Percentiles rank a stretch among this genome's conserved stretches.
These are phyloP conservation scores for Toxotes chatareus DNA, from an alignment of 2,113 vertebrate species.

Conservation along the genomic window DNA sequence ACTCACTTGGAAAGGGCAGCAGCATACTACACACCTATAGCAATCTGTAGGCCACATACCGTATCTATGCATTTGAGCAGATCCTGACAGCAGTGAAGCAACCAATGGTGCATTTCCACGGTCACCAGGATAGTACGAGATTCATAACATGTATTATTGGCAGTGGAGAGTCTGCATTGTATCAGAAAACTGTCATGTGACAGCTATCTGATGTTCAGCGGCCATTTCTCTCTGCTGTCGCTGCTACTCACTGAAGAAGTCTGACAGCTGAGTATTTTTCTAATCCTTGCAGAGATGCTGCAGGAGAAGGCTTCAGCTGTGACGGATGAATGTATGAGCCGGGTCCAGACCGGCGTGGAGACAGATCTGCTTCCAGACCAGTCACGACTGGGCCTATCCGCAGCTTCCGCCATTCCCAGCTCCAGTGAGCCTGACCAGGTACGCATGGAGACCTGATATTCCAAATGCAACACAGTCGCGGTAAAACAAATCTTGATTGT, in stretches of 20 bases:
- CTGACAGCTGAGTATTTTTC: slow-evolving; percentile 65
- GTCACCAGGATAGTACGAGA: background rate
- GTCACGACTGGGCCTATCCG: slow-evolving; percentile 85
- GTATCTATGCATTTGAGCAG: background rate
- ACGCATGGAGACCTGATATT: slow-evolving; percentile 36
- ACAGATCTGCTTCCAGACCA: slow-evolving; percentile 85
- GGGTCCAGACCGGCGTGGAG: slow-evolving; percentile 83
- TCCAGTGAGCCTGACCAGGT: slow-evolving; percentile 92
- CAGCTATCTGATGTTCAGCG: background rate
- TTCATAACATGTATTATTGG: background rate
- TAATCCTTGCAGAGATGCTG: slow-evolving; percentile 91
- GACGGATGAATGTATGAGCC: slow-evolving; percentile 90
- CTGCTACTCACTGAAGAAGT: slow-evolving; percentile 19
- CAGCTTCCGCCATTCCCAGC: slow-evolving; percentile 86
- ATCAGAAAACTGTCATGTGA: slow-evolving; percentile 15
- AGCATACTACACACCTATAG: background rate
- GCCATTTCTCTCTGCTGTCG: slow-evolving; percentile 2
- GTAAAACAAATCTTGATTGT: too few relatives aligned
- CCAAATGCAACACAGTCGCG: background rate
- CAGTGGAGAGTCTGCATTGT: background rate
- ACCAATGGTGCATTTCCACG: background rate
- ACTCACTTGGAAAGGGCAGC: background rate
- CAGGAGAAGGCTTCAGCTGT: slow-evolving; percentile 95
- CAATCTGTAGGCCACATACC: background rate
- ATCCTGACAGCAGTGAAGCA: too few relatives aligned